Base-by-base conservation (phyloP, 2,113 vertebrate genomes). In the Elanus axillaris region DNA sequence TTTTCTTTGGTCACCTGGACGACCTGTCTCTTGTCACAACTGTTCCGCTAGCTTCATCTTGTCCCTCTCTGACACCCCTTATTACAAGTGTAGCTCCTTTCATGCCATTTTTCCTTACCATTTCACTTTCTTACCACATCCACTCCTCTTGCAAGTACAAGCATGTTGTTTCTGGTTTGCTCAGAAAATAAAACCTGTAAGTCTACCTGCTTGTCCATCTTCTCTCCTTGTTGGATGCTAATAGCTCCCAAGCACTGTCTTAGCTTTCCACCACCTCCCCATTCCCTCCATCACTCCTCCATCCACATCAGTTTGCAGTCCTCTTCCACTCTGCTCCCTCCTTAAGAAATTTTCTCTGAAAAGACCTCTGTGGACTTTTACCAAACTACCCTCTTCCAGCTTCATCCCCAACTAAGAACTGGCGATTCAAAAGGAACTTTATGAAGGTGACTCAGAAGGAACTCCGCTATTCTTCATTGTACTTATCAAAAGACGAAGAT, bases 111-210 rank as follows among this genome's bases (percentile, higher is more conserved):
- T 32, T 2, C 42, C 23, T 67, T 55, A 59, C 4, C 9, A n/a
- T 92, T 71, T 85, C 38, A 34, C 43, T 75, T 80, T 43, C 36
- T 68, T 68, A 29, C 14, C 4, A 9, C 29, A 31, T 45, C 32
- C 1, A 2, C 13, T 60, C 9, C 13, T 45, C 13, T 66, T 42
- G 25, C 0, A 3, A 60, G 5, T n/a, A 52, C 3, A 4, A 55
- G 63, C 11, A 16, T 1, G 0, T 36, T 2, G 3, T 26, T 93
- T 74, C n/a, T 47, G 18, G 8, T 78, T 86, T 67, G 34, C 40
- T 85, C 10, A 73, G 62, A 60, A 85, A 81, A 20, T 29, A 71
- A 71, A 76, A 69, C 6, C 20, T 75, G 7, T 20, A 89, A 74
- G 32, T 45, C 18, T 31, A 45, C 16, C 36, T 71, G 13, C 8